Base-by-base conservation (phyloP, 2,888 invertebrate species). In the Patella ulyssiponensis region DNA sequence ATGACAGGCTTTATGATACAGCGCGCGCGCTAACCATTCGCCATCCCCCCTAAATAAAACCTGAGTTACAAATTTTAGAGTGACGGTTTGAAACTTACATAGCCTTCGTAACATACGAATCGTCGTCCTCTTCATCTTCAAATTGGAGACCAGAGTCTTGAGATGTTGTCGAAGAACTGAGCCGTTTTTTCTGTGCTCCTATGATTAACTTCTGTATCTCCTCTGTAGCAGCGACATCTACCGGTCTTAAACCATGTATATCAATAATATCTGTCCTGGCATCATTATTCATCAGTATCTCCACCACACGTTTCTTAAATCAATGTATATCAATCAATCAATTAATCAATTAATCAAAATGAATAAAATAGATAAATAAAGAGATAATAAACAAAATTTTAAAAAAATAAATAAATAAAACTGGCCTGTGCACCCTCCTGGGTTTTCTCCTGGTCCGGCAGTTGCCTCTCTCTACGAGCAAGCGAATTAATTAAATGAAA, bases 171-270 rank as follows among this genome's bases (percentile, higher is more conserved):
- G 64, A 64, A 20, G 20, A 64, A 23, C 12, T n/a, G 20, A 75
- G 83, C 86, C 5, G 79, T 44, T 44, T 44, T 79, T 52, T 82
- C 84, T 79, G 20, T 1, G 20, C 9, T 20, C 14, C 64, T 2
- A 84, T 75, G 17, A 88, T 75, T 11, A 86, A 76, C 56, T 78
- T 80, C 73, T 83, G 78, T 1, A 87, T 81, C n/a, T 88, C 84
- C 72, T 85, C 83, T n/a, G 81, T 81, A 70, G 79, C 80, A 12
- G 86, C 82, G 14, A 86, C 44, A 44, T 84, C 84, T 53, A 85
- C 82, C 14, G 86, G 83, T 20, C 80, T 83, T 33, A 79, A 71
- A 12, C 84, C 86, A 1, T 80, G 75, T 44, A 70, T 56, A 79
- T 86, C 85, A 9, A 27, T 58, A 9, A 79, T 51, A 17, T 80